Base-by-base conservation (phyloP, 2,113 vertebrate species). In the Syngnathus floridae region DNA sequence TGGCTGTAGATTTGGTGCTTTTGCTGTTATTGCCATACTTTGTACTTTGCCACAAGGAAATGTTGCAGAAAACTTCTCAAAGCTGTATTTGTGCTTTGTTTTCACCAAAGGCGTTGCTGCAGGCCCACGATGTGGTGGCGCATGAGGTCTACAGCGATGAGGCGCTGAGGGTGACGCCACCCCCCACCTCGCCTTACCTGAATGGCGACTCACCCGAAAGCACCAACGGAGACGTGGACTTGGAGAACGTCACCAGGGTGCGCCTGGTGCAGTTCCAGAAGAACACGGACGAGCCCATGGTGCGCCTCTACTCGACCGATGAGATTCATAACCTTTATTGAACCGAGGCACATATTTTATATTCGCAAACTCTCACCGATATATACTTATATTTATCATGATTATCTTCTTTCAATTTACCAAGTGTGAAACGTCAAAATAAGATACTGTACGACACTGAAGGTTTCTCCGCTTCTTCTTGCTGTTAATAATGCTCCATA, bases 111-210 rank as follows among this genome's bases (percentile, higher is more conserved):
- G 96, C 97, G 88, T 93, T 99, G 87, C 94, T 99, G 88, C 97
- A 99, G 86, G 98, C 97, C 80, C 97, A 99, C 26, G 97, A 99
- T 62, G 97, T 99, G 76, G 96, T 99, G 90, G 96, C 97, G 67
- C 97, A 99, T 82, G 97, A 99, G 91, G 95, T 98, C 79, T 98
- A 98, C 92, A 98, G 95, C 73, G 95, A 98, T 67, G 96, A 99
- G 71, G 97, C 97, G 0, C 72, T 99, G 87, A 93, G 97, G 87
- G 97, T 99, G 65, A 99, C 97, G 0, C 97, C 96, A 40, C 96
- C 97, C 10, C 97, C 97, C 76, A 97, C 95, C 10, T 98, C 96
- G 37, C 97, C 97, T 0, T 99, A 98, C 84, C 89, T 99, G 82
- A 99, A 99, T 73, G 97, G 95, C 70, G 97, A 99, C 72, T 99